These are phyloP conservation scores for Trachymyrmex septentrionalis DNA, from an alignment of 1,140 invertebrate species.

Conservation along the genomic window DNA sequence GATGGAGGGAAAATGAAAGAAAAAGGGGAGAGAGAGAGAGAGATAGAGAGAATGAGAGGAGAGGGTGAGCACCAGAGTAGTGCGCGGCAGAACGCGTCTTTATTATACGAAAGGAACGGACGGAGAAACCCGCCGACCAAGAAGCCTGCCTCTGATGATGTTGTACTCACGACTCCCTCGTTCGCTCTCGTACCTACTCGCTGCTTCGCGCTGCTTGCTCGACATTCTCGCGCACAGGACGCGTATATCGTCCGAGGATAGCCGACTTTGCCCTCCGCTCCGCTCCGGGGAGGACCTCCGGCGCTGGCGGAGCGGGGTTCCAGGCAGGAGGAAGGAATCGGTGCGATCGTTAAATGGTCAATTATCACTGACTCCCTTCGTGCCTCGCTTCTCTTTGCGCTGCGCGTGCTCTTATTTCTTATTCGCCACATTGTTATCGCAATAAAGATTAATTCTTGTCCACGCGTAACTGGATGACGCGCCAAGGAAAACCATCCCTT, in stretches of 20 bases:
- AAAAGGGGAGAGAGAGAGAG: conserved; percentile 5
- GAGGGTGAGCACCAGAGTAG: conserved; percentile 70
- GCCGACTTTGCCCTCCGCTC: conserved; percentile 19
- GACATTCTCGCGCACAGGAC: conserved; percentile 70
- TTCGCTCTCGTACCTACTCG: conserved; percentile 77
- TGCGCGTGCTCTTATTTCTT: conserved; percentile 16
- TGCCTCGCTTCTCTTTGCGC: conserved; percentile 4
- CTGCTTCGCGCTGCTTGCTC: conserved; percentile 80
- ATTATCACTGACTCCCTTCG: conserved; percentile 66
- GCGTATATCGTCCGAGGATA: conserved; percentile 51
- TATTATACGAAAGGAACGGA: conserved; percentile 84
- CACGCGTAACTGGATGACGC: background rate
- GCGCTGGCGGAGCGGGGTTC: background rate
- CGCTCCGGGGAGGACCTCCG: conserved; percentile 50
- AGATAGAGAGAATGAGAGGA: conserved; percentile 38
- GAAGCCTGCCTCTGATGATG: conserved; percentile 81
- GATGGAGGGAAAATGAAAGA: conserved; percentile 30
- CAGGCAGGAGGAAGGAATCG: conserved; percentile 69
- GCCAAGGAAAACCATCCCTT: background rate
- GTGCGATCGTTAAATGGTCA: conserved; percentile 76
- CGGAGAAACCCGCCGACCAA: conserved; percentile 80
- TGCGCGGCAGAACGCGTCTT: conserved; percentile 83
- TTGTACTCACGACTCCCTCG: conserved; percentile 83
- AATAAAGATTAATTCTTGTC: conserved; percentile 44
- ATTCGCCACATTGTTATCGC: conserved; percentile 33